A percentile compares a stretch with the other conserved stretches of the same genome.
Evolutionary conservation across 2,888 invertebrate genomes (phyloP).

Genomic region (Psylliodes chrysocephalus): DNA sequence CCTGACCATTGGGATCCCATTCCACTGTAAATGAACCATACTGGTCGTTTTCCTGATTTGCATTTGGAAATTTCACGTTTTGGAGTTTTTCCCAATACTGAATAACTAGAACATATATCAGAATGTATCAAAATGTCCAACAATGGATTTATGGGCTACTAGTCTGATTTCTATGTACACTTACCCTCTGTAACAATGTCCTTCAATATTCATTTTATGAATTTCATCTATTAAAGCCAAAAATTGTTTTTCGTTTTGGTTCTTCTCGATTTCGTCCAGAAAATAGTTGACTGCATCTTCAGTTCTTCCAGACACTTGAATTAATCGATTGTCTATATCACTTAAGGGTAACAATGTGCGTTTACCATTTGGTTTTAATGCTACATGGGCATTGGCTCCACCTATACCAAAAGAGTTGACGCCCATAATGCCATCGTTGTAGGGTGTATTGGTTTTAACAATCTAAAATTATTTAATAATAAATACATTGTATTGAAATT

Average conservation of each 20-base stretch:
- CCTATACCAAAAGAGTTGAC: conserved; percentile 76
- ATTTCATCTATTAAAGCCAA: conserved; percentile 77
- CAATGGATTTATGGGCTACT: too few species aligned
- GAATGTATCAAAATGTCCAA: not conserved
- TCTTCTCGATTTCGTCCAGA: conserved; percentile 69
- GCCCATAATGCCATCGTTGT: conserved; percentile 68
- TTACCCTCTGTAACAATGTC: conserved; percentile 83
- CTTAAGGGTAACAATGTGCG: too few species aligned
- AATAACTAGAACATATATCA: conserved; percentile 34
- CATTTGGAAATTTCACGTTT: conserved; percentile 25
- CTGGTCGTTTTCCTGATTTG: conserved; percentile 57
- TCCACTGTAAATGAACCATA: conserved; percentile 75
- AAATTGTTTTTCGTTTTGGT: conserved; percentile 73
- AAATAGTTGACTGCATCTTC: conserved; percentile 75
- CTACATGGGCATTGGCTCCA: conserved; percentile 68
- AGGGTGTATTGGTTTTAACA: conserved; percentile 65
- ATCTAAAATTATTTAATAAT: conserved; percentile 53
- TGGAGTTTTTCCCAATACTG: conserved; percentile 38
- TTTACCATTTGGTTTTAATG: conserved; percentile 59
- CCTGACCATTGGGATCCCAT: conserved; percentile 75
- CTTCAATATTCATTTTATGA: conserved; percentile 72
- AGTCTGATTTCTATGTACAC: not conserved
- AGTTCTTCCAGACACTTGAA: conserved; percentile 72
- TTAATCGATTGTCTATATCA: conserved; percentile 55
- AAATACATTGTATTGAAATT: not conserved